A percentile compares a stretch with the other conserved stretches of the same genome.
Conservation (phyloP, 2,113 vertebrate genomes). For the Hippocampus zosterae region DNA sequence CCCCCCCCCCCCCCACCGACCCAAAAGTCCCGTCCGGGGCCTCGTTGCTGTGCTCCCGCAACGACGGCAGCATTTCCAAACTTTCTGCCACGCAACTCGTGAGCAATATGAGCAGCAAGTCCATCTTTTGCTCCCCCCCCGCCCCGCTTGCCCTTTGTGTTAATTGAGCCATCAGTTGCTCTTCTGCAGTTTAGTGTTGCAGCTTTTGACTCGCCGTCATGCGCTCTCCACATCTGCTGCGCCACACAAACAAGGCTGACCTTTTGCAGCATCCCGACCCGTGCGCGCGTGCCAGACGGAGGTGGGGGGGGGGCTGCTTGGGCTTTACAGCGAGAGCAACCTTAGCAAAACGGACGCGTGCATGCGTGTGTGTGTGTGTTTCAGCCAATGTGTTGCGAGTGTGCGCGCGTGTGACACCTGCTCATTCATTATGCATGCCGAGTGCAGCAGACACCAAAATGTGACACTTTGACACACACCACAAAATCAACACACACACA, state of each 20-base stretch:
- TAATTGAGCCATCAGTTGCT: slow-evolving; percentile 82
- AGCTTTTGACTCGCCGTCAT: slow-evolving; percentile 77
- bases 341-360: background rate
- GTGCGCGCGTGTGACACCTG: slow-evolving; percentile 72
- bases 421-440: slow-evolving; percentile 79
- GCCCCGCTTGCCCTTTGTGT: slow-evolving; percentile 69
- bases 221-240: slow-evolving; percentile 77
- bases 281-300: background rate
- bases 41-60: too few species aligned
- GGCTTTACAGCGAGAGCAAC: background rate
- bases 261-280: slow-evolving; percentile 65
- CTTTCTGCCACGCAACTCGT: background rate
- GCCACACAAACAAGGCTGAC: slow-evolving; percentile 77
- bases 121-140: background rate
- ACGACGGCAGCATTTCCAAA: background rate
- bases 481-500: slow-evolving; percentile 43
- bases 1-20: too few species aligned
- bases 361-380: slow-evolving; percentile 20
- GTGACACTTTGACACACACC: slow-evolving; percentile 72
- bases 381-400: slow-evolving; percentile 28
- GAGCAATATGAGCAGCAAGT: background rate
- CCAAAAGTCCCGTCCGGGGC: too few species aligned
- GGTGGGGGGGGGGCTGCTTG: background rate
- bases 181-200: slow-evolving; percentile 63
- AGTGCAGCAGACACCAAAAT: slow-evolving; percentile 72